A percentile compares a stretch with the other conserved stretches of the same genome.
Evolutionary conservation across 2,888 invertebrate species (phyloP).

Genomic region (Nebria salina): DNA sequence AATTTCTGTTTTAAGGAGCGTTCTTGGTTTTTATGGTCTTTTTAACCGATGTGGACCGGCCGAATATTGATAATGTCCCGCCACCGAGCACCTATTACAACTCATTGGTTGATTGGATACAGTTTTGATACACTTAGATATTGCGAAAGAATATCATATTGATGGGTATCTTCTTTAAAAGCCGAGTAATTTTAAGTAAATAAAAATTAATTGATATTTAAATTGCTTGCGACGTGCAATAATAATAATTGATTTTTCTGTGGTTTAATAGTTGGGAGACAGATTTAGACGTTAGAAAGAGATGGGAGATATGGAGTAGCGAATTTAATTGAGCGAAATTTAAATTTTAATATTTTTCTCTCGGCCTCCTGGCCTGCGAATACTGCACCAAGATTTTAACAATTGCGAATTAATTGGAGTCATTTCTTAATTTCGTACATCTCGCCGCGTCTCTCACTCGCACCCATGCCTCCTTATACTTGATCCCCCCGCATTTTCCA

Average conservation of each 20-base stretch:
- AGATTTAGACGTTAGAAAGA: no score
- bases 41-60: neutral
- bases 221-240: neutral
- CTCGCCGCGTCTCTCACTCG: conserved; percentile 27
- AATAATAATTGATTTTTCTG: no score
- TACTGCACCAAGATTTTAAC: conserved; percentile 56
- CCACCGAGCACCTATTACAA: neutral
- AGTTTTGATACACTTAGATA: neutral
- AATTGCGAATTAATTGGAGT: conserved; percentile 64
- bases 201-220: neutral
- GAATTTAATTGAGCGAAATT: conserved; percentile 51
- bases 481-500: conserved; percentile 22
- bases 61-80: neutral
- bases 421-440: conserved; percentile 59
- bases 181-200: neutral
- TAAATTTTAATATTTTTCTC: conserved; percentile 62
- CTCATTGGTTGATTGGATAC: neutral
- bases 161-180: neutral
- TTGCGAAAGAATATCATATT: neutral
- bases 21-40: neutral
- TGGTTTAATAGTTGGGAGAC: no score
- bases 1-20: neutral
- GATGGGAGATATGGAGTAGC: neutral
- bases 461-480: neutral
- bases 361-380: conserved; percentile 31